Conservation (phyloP, 2,113 vertebrate genomes). For the Balaeniceps rex region DNA sequence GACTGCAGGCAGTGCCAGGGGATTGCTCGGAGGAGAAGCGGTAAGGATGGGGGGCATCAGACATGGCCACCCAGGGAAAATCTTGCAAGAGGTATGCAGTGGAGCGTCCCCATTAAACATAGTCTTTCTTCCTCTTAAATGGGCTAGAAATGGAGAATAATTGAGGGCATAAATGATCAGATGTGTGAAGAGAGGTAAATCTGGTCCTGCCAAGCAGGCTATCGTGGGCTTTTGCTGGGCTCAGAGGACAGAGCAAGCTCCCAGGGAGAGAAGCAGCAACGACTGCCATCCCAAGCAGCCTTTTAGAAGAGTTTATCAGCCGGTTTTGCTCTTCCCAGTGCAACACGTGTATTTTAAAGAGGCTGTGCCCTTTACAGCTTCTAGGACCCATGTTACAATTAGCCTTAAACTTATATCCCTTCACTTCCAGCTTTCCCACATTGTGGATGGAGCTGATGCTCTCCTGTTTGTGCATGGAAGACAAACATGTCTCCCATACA, state of each 20-base stretch:
- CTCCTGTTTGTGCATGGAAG: background rate
- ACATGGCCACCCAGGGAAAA: background rate
- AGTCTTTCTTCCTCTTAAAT: background rate
- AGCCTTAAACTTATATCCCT: background rate
- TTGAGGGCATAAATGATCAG: background rate
- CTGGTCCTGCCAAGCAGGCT: background rate
- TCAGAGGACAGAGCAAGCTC: background rate
- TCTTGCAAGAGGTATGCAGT: background rate
- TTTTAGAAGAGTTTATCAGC: background rate
- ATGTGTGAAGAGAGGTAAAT: background rate
- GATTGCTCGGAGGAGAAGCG: fast-evolving
- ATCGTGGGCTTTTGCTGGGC: background rate
- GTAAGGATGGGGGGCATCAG: background rate
- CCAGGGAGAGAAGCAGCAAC: background rate
- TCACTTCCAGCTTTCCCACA: background rate
- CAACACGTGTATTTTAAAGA: background rate
- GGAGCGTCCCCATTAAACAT: background rate
- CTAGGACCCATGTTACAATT: background rate
- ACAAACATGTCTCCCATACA: background rate
- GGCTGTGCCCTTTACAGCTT: background rate
- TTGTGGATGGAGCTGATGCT: background rate
- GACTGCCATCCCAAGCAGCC: background rate
- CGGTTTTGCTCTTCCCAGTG: background rate
- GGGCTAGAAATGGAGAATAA: background rate
- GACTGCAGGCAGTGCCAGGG: background rate